Conservation (phyloP, 2,888 invertebrate species). For the Cephus sareptanus region DNA sequence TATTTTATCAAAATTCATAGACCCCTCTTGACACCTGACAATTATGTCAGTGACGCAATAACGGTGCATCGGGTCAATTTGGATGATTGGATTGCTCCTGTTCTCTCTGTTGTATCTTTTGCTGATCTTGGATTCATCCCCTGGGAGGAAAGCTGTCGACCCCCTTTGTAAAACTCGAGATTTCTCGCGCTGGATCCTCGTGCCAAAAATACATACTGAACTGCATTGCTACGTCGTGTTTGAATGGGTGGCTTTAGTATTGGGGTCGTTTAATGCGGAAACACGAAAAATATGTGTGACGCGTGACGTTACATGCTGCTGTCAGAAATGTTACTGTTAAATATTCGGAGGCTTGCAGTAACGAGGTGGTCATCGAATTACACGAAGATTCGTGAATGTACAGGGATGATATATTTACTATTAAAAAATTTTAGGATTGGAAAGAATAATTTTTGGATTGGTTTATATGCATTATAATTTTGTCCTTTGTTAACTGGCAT, state of each 20-base stretch:
- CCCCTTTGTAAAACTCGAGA: neutral
- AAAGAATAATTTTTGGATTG: neutral
- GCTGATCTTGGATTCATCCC: neutral
- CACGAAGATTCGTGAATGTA: neutral
- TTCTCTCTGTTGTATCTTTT: neutral
- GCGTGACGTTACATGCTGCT: neutral
- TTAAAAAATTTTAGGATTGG: neutral
- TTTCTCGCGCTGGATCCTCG: neutral
- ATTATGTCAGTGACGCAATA: neutral
- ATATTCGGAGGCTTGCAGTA: neutral
- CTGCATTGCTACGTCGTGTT: neutral
- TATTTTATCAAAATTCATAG: neutral
- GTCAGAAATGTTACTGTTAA: neutral
- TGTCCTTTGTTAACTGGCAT: neutral
- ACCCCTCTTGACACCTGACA: neutral
- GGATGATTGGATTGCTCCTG: neutral
- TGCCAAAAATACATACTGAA: neutral
- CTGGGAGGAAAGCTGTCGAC: neutral
- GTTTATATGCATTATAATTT: neutral
- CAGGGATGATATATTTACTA: neutral
- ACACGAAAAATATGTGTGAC: neutral
- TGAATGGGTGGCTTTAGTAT: neutral
- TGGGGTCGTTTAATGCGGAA: neutral
- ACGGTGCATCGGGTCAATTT: neutral
- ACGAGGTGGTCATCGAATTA: neutral